A percentile compares a stretch with the other conserved stretches of the same genome.
phyloP scores from a whole-genome alignment of 2,797 vertebrate genomes.

The Mastacembelus armatus region DNA sequence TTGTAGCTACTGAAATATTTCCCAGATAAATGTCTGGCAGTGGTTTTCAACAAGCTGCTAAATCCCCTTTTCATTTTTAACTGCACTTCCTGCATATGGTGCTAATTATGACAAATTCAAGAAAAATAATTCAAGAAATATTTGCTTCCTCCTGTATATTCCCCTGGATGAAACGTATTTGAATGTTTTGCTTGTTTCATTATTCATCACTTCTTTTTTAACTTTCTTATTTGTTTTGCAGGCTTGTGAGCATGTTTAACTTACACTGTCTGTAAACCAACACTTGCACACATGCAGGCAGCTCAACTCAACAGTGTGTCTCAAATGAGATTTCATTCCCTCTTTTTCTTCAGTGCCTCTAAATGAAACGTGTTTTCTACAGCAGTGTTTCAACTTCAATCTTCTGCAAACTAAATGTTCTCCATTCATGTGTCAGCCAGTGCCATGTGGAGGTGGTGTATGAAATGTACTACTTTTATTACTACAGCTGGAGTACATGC shows the following conservation, averaged over 20 bases:
- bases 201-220: background rate
- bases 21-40: too few relatives aligned
- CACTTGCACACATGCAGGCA: conserved; percentile 24
- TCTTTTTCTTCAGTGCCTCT: conserved; percentile 2
- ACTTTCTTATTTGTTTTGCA: conserved; percentile 35
- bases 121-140: background rate
- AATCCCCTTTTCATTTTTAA: too few relatives aligned
- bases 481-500: conserved; percentile 32
- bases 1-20: too few relatives aligned
- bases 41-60: too few relatives aligned
- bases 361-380: conserved; percentile 24
- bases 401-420: conserved; percentile 22
- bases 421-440: conserved; percentile 8
- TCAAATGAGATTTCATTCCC: conserved; percentile 26
- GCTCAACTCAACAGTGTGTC: conserved; percentile 4
- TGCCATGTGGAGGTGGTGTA: conserved; percentile 6
- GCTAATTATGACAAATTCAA: background rate
- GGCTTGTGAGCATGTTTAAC: conserved; percentile 22
- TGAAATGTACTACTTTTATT: conserved; percentile 38
- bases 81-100: background rate
- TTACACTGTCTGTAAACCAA: conserved; percentile 37
- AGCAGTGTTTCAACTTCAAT: conserved; percentile 21
- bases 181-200: background rate
- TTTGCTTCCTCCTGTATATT: background rate
- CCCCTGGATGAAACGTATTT: background rate